phyloP scores from a whole-genome alignment of 2,113 vertebrate species.

The Theristicus caerulescens region DNA sequence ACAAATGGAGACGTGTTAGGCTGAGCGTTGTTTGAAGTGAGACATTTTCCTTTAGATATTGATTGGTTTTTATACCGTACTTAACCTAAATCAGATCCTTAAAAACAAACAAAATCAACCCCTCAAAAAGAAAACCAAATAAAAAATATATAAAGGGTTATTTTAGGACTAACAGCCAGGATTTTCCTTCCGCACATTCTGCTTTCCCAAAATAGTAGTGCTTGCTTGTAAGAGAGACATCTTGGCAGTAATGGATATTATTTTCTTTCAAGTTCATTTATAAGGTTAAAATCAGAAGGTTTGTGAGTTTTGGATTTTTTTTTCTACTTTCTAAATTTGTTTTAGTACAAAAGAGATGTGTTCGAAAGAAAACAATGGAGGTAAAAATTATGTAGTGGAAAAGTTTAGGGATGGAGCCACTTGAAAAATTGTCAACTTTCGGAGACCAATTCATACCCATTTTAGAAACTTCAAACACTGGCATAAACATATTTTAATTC shows the following conservation, averaged over 20 bases:
- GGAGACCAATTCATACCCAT: not conserved
- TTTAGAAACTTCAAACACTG: constrained; percentile 25
- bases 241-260: constrained; percentile 39
- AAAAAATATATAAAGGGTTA: not conserved
- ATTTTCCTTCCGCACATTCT: not conserved
- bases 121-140: not conserved
- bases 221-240: not conserved
- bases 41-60: constrained; percentile 47
- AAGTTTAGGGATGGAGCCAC: not conserved
- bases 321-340: constrained; percentile 6
- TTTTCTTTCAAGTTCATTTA: constrained; percentile 47
- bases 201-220: constrained; percentile 2
- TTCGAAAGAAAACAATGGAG: constrained; percentile 11
- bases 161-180: constrained; percentile 19
- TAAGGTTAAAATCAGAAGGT: constrained; percentile 45
- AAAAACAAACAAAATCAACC: not conserved
- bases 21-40: constrained; percentile 27
- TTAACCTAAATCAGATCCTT: constrained; percentile 56
- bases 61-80: not conserved
- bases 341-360: not conserved
- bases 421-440: not conserved
- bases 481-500: not conserved
- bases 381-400: not conserved
- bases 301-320: not conserved
- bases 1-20: constrained; percentile 33